These are phyloP conservation scores for Spea hammondii DNA, from an alignment of 2,797 vertebrate species.

Conservation along the genomic window DNA sequence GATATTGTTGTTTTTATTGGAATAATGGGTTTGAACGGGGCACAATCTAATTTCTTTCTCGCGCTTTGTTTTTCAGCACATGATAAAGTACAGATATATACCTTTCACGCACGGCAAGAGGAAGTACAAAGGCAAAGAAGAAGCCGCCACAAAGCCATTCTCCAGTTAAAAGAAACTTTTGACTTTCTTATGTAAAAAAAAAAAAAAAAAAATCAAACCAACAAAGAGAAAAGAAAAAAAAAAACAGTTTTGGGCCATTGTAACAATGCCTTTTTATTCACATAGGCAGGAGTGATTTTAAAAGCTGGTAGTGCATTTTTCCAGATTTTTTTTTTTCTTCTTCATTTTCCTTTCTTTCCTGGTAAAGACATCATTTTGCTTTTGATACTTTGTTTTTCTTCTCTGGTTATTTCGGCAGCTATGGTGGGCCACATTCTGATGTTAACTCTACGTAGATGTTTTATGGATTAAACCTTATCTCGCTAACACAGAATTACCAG, in stretches of 20 bases:
- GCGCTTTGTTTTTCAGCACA: constrained; percentile 78
- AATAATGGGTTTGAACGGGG: no score
- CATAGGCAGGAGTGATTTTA: constrained; percentile 41
- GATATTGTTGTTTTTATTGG: no score
- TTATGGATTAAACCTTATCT: neutral
- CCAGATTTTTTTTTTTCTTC: constrained; percentile 10
- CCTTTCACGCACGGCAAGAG: constrained; percentile 98
- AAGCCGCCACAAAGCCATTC: constrained; percentile 86
- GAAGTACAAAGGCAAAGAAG: constrained; percentile 98
- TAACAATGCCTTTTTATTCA: constrained; percentile 73
- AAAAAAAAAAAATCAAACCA: constrained; percentile 58
- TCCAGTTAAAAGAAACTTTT: constrained; percentile 83
- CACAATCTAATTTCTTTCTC: neutral
- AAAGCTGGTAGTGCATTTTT: constrained; percentile 17
- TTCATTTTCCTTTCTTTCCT: constrained; percentile 3
- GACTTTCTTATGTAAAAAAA: constrained; percentile 60
- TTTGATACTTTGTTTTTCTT: neutral
- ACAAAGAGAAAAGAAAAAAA: constrained; percentile 45
- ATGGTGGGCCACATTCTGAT: neutral
- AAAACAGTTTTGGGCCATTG: constrained; percentile 77
- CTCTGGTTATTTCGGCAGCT: constrained; percentile 10
- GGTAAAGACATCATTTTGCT: neutral
- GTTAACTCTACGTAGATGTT: neutral
- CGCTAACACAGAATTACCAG: neutral
- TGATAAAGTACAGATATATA: constrained; percentile 99